phyloP scores from a whole-genome alignment of 2,888 invertebrate genomes.

The Lithophane socia region DNA sequence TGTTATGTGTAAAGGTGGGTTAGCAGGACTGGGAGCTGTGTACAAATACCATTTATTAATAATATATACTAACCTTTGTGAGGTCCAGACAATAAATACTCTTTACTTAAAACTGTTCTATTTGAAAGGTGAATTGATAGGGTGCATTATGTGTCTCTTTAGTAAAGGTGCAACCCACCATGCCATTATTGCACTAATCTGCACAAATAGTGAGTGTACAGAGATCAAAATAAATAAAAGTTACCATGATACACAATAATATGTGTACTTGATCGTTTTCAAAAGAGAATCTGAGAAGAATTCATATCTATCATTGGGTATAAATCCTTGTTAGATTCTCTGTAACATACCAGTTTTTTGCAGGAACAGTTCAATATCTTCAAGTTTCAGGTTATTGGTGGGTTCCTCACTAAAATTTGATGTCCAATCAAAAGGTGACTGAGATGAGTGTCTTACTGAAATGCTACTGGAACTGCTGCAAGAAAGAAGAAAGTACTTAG shows the following conservation, averaged over 20 bases:
- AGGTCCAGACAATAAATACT: not conserved
- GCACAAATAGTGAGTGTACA: not conserved
- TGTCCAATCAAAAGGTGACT: constrained; percentile 84
- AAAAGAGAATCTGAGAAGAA: constrained; percentile 15
- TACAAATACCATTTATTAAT: constrained; percentile 30
- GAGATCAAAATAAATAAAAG: not conserved
- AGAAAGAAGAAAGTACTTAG: constrained; percentile 7
- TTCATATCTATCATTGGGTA: not conserved
- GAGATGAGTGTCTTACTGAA: constrained; percentile 80
- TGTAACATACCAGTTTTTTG: constrained; percentile 80
- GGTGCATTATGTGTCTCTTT: not conserved
- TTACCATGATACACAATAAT: not conserved
- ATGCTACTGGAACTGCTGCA: constrained; percentile 75
- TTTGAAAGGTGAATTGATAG: not conserved
- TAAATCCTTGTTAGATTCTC: no score
- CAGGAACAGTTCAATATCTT: constrained; percentile 86
- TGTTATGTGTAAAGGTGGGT: constrained; percentile 53
- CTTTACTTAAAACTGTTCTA: not conserved
- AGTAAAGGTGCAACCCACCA: not conserved
- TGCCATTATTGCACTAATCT: not conserved
- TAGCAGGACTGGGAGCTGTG: constrained; percentile 66
- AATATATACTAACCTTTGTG: not conserved
- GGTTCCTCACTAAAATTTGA: constrained; percentile 79
- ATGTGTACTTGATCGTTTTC: not conserved
- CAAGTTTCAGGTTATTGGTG: constrained; percentile 79